Evolutionary conservation across 1,140 invertebrate genomes (phyloP).

Genomic region (Cydia strobilella): DNA sequence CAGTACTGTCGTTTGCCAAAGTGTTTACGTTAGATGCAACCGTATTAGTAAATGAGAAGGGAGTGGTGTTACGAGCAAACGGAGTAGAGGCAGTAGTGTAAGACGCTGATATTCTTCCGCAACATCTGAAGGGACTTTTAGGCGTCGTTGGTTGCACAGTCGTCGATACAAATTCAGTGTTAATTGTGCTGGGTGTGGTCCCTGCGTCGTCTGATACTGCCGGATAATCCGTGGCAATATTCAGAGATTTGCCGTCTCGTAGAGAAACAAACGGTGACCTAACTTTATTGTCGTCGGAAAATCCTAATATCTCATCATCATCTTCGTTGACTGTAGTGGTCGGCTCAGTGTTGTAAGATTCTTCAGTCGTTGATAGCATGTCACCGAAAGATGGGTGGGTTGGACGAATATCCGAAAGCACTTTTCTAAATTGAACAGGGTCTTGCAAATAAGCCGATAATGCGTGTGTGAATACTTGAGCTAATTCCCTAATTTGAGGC

Average conservation of each 20-base stretch:
- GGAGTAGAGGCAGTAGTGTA: conserved; percentile 64
- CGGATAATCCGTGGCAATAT: conserved; percentile 66
- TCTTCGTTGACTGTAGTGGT: conserved; percentile 83
- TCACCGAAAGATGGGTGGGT: conserved; percentile 84
- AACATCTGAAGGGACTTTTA: conserved; percentile 69
- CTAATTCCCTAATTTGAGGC: conserved; percentile 87
- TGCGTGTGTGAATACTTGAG: conserved; percentile 90
- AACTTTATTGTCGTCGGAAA: conserved; percentile 83
- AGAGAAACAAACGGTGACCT: conserved; percentile 47
- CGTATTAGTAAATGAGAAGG: conserved; percentile 56
- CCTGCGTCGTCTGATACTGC: conserved; percentile 46
- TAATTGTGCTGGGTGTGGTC: conserved; percentile 56
- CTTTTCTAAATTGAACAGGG: conserved; percentile 88
- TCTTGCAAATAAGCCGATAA: conserved; percentile 90
- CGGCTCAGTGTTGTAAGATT: conserved; percentile 66
- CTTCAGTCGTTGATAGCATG: conserved; percentile 66
- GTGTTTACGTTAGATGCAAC: conserved; percentile 72
- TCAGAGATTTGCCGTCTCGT: conserved; percentile 72
- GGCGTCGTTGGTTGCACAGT: conserved; percentile 49
- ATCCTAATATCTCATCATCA: conserved; percentile 88
- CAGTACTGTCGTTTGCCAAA: conserved; percentile 43
- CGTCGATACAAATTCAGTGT: conserved; percentile 45
- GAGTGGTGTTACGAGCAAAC: conserved; percentile 50
- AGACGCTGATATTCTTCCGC: conserved; percentile 73
- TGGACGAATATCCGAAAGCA: conserved; percentile 87